Base-by-base conservation (phyloP, 2,113 vertebrate species). In the Camarhynchus parvulus region DNA sequence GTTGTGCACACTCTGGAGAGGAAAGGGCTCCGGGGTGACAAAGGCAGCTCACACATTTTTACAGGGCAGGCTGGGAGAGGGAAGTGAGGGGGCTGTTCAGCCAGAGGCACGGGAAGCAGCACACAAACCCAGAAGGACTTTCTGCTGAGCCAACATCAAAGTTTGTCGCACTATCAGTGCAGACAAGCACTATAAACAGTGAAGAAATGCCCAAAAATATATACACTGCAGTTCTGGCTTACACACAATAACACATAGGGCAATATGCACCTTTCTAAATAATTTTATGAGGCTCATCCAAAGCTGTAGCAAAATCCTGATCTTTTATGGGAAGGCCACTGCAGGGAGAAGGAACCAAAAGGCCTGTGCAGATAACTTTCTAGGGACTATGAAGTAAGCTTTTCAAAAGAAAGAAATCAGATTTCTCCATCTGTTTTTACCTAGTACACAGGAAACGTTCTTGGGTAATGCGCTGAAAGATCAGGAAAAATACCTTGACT, bases 391-490 rank as follows among this genome's bases (percentile, higher is more conserved):
- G 31, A 74, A 70, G 19, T 6, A 18, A 79, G 31, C 4, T 55
- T 46, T 89, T 74, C 41, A 86, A 74, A 87, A 80, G 11, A 64
- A 91, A 46, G 11, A 30, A 72, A 56, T 35, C 22, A 10, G 5
- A 61, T 69, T 90, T 76, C 68, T 86, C 50, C 31, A 49, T 50
- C 52, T 90, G 30, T 56, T 90, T 92, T 94, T 44, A 83, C 7
- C 24, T 35, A 46, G 4, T 18, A 56, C 35, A 73, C 10, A 76
- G 53, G 35, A 94, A 92, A 47, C 30, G 4, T 55, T 68, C 11
- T 89, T 74, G 70, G 30, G 47, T 49, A 93, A 74, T 37, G 41
- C 13, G 58, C 27, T 50, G 52, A 50, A 69, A 25, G n/a, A 82
- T 50, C 20, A 87, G 13, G 59, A 90, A 80, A 52, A 77, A 63